Percentiles rank a stretch among this genome's conserved stretches.
Conservation (phyloP, 2,113 vertebrate genomes). For the Tupaia tana region DNA sequence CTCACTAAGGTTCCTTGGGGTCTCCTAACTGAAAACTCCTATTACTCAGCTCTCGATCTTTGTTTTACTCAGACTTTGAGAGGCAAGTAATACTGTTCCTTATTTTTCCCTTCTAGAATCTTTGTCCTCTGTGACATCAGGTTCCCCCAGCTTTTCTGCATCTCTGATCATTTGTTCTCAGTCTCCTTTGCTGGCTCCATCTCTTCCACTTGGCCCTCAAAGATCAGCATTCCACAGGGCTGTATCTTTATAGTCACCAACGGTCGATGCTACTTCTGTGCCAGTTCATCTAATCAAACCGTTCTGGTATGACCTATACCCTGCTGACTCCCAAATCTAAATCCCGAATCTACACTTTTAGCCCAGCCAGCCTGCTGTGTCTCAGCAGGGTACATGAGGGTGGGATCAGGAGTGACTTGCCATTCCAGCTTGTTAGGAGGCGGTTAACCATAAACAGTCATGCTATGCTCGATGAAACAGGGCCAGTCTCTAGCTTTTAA, state of each 20-base stretch:
- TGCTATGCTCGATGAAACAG: neutral
- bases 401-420: neutral
- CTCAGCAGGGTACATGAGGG: neutral
- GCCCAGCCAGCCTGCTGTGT: neutral
- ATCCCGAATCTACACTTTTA: slow-evolving; percentile 14
- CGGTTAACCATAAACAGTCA: slow-evolving; percentile 34
- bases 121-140: neutral
- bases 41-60: neutral
- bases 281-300: neutral
- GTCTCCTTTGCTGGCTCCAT: neutral
- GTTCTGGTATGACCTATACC: neutral
- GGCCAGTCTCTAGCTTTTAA: slow-evolving; percentile 24
- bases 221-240: neutral
- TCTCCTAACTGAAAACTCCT: neutral
- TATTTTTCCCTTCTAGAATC: neutral
- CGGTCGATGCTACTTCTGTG: neutral
- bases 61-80: slow-evolving; percentile 1
- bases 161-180: slow-evolving; percentile 3
- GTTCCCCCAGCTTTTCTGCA: neutral
- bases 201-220: neutral
- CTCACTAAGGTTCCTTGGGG: neutral
- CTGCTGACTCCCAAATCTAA: neutral
- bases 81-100: neutral
- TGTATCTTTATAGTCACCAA: slow-evolving; percentile 8
- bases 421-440: slow-evolving; percentile 13